These are phyloP conservation scores for Barypeithes pellucidus DNA, from an alignment of 2,888 invertebrate genomes.

Conservation along the genomic window DNA sequence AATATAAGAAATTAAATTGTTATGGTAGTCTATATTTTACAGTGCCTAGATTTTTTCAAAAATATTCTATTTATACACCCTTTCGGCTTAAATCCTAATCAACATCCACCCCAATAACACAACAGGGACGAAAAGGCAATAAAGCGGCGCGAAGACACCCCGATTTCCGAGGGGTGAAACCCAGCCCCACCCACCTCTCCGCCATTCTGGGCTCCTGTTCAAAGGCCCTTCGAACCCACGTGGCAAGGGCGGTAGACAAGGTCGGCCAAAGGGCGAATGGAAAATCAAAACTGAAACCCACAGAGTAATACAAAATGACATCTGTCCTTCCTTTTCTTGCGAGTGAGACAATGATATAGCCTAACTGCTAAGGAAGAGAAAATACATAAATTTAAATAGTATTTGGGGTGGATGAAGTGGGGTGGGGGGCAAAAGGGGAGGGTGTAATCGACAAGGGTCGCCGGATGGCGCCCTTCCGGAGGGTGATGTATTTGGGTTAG, in stretches of 20 bases:
- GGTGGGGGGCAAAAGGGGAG: constrained; percentile 35
- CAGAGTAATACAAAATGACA: constrained; percentile 49
- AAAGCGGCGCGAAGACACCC: constrained; percentile 51
- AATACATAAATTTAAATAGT: constrained; percentile 16
- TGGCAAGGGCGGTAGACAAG: constrained; percentile 63
- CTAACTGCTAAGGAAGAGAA: constrained; percentile 18
- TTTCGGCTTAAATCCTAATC: constrained; percentile 31
- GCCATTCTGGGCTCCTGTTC: constrained; percentile 62
- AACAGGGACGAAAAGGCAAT: constrained; percentile 9
- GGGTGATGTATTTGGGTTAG: constrained; percentile 42
- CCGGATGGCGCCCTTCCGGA: constrained; percentile 41
- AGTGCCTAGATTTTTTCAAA: no score
- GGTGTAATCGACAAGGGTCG: constrained; percentile 46
- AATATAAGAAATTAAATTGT: no score
- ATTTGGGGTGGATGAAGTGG: constrained; percentile 8
- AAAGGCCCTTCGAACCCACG: constrained; percentile 65
- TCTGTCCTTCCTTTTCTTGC: constrained; percentile 40
- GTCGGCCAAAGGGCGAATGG: constrained; percentile 58
- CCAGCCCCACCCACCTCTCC: constrained; percentile 61
- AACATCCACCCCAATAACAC: constrained; percentile 18
- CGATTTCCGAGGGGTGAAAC: constrained; percentile 59
- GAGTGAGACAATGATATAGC: constrained; percentile 45
- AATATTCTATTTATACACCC: constrained; percentile 8
- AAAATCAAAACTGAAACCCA: constrained; percentile 6
- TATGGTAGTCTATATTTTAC: no score